Evolutionary conservation across 1,140 invertebrate species (phyloP), one percentile per base, ranked within the genome.

Genomic region (Scaptomyza graminum): DNA sequence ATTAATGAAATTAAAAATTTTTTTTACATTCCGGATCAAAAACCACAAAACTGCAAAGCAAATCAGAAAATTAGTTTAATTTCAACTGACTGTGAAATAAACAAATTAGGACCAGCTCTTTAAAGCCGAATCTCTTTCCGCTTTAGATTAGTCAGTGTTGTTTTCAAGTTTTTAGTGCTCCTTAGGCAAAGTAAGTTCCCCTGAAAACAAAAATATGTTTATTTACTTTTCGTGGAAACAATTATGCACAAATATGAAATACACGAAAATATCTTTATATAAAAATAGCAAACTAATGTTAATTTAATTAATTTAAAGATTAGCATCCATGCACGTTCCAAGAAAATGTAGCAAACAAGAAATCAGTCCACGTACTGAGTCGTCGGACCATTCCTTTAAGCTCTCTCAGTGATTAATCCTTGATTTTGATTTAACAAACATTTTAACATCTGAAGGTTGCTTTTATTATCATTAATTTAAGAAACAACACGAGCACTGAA

Each of bases 401-500:
- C 9, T 16, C 28, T 28, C 28, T 13, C 37, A 43, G 22, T 34
- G 37, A 54, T 54, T 37, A 55, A 65, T 84, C 81, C 81, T 87
- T 87, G 81, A 52, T 12, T 57, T 55, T 34, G 31, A 34, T 34
- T 41, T 65, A 46, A 71, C 61, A 13, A 50, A 37, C 37, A 16
- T 12, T 28, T 13, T 34, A 18, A 1, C 16, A 34, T 31, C 15
- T 6, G 74, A 85, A 82, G 82, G 83, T 56, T 62, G 34, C 55
- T 65, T 64, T 18, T 60, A 76, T 87, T 88, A 87, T 31, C 65
- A 78, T 72, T 51, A 47, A 80, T 81, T 76, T 50, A 41, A 41
- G 12, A n/a, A 41, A 41, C 37, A 41, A 41, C 11, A n/a, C 37
- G n/a, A 41, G n/a, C 11, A 31, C 28, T 31, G 28, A 34, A 28